phyloP scores from a whole-genome alignment of 1,140 invertebrate genomes.

The Apocrypta bakeri region DNA sequence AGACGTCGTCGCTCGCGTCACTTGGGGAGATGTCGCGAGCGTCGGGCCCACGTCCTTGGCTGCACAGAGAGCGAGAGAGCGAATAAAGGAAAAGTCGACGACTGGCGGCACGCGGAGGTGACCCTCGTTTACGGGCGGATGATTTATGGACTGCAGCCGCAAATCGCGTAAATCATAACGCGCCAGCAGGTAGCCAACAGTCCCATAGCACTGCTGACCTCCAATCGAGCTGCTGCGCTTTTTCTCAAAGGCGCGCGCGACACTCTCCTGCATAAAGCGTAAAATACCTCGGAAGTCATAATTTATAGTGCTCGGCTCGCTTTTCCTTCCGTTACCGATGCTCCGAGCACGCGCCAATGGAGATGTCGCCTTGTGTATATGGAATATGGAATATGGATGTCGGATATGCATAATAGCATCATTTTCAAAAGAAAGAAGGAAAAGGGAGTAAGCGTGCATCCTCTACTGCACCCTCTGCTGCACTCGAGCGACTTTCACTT shows the following conservation, averaged over 20 bases:
- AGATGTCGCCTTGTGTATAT: background rate
- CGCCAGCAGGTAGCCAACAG: conserved; percentile 53
- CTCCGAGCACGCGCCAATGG: conserved; percentile 14
- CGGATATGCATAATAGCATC: conserved; percentile 8
- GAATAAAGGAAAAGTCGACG: background rate
- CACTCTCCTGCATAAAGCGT: conserved; percentile 52
- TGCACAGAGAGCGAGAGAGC: background rate
- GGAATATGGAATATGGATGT: too few species aligned
- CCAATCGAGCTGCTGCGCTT: conserved; percentile 1
- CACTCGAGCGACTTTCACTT: conserved; percentile 47
- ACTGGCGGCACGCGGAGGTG: background rate
- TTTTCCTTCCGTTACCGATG: too few species aligned
- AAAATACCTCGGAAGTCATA: conserved; percentile 71
- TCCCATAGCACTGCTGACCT: conserved; percentile 47
- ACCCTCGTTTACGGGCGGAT: conserved; percentile 41
- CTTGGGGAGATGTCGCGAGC: background rate
- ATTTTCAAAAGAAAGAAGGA: conserved; percentile 47
- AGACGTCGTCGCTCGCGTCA: background rate
- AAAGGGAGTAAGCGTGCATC: conserved; percentile 24
- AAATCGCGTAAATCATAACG: conserved; percentile 55
- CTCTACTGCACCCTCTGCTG: background rate
- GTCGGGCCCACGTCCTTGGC: conserved; percentile 14
- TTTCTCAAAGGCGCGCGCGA: conserved; percentile 51
- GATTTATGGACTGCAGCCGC: conserved; percentile 53
- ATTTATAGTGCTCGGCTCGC: conserved; percentile 57